Base-by-base conservation (phyloP, 2,888 invertebrate species). In the Zelleria hepariella region DNA sequence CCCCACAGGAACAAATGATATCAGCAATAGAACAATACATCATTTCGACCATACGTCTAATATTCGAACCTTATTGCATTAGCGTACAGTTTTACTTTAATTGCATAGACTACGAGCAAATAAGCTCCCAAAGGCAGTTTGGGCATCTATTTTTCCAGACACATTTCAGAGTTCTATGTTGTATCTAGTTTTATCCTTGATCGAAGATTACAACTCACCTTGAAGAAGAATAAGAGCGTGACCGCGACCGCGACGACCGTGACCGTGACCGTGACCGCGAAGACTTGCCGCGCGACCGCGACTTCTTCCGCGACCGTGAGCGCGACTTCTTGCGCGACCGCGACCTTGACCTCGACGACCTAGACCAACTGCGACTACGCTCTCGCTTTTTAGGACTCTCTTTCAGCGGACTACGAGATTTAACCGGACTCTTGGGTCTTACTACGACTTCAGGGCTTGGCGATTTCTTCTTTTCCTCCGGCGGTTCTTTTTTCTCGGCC, bases 151-250 rank as follows among this genome's bases (percentile, higher is more conserved):
- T n/a, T n/a, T n/a, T n/a, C n/a, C n/a, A n/a, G n/a, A n/a, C n/a
- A n/a, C n/a, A n/a, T n/a, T n/a, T n/a, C n/a, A n/a, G n/a, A n/a
- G n/a, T n/a, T n/a, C n/a, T n/a, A n/a, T n/a, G n/a, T n/a, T n/a
- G n/a, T n/a, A n/a, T n/a, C n/a, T n/a, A n/a, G n/a, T n/a, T n/a
- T n/a, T n/a, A n/a, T n/a, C n/a, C n/a, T n/a, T n/a, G n/a, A n/a
- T n/a, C n/a, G n/a, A n/a, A n/a, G n/a, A n/a, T n/a, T n/a, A n/a
- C n/a, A n/a, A n/a, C 74, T 71, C 62, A 87, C 78, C 90, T 89
- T 24, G 90, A 90, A 26, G 90, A 90, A 2, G 86, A 85, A 62
- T 86, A 87, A 0, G 90, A 89, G 2, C 88, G 80, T n/a, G 90
- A 87, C 60, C 51, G 47, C n/a, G 57, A 62, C 20, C 58, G 23